These are phyloP conservation scores for Coilia nasus DNA, from an alignment of 2,797 vertebrate species.

Conservation along the genomic window DNA sequence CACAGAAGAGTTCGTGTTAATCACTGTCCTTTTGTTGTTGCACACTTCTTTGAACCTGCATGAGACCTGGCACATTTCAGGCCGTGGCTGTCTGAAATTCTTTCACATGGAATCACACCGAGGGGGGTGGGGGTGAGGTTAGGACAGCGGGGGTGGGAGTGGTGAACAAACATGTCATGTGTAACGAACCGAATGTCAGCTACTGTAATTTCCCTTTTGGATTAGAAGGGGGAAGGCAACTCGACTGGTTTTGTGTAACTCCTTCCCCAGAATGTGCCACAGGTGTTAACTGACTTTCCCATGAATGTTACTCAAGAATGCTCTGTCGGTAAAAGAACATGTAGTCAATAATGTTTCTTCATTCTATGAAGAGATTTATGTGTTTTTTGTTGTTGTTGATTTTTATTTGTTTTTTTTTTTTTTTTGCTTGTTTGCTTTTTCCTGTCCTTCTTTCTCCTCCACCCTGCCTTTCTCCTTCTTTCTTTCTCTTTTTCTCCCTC, in stretches of 20 bases:
- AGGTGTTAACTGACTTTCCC: slow-evolving; percentile 22
- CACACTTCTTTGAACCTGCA: slow-evolving; percentile 3
- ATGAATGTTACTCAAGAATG: slow-evolving; percentile 11
- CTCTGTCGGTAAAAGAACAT: not conserved
- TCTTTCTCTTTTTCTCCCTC: not conserved
- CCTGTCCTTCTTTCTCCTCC: not conserved
- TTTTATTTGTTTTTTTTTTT: not conserved
- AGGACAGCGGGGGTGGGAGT: not conserved
- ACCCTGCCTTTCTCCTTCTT: not conserved
- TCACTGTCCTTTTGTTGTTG: slow-evolving; percentile 19
- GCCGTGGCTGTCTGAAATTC: not conserved
- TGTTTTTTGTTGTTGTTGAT: not conserved
- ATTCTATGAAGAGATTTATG: not conserved
- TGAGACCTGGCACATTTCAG: not conserved
- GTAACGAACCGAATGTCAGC: slow-evolving; percentile 1
- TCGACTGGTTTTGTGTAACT: not conserved
- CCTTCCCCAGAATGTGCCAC: not conserved
- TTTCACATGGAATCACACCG: not conserved
- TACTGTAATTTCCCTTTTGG: slow-evolving; percentile 9
- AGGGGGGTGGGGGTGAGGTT: not conserved
- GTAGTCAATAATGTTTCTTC: not conserved
- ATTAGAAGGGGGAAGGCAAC: not conserved
- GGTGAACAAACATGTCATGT: slow-evolving; percentile 18
- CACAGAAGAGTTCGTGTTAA: slow-evolving; percentile 11
- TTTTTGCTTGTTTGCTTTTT: not conserved